phyloP scores from a whole-genome alignment of 1,140 invertebrate species.

The Leptinotarsa lineolata region DNA sequence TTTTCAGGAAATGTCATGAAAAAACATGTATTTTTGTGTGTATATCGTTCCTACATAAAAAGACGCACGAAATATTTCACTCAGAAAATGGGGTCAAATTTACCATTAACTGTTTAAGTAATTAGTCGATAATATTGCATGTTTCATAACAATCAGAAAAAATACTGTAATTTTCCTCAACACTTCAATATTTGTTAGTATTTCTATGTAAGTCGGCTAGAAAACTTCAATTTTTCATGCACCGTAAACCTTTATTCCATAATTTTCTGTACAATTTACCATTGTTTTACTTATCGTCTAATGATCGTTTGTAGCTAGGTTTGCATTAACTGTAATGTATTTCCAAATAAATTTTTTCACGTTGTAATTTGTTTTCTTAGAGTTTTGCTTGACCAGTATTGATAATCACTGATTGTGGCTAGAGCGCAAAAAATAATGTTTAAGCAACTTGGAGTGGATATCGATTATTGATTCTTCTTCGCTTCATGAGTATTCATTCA shows the following conservation, averaged over 20 bases:
- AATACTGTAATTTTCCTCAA: constrained; percentile 6
- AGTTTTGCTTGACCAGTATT: not conserved
- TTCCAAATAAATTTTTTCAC: not conserved
- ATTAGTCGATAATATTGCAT: not conserved
- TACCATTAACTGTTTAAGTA: not conserved
- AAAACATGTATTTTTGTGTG: too few species aligned
- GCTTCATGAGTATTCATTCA: too few species aligned
- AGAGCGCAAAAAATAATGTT: too few species aligned
- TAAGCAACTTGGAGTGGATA: too few species aligned
- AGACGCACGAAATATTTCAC: too few species aligned
- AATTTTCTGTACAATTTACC: constrained; percentile 5
- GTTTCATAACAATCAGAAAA: not conserved
- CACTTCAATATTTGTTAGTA: not conserved
- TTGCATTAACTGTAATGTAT: not conserved
- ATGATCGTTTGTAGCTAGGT: not conserved
- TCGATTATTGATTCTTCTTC: too few species aligned
- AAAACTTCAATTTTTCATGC: constrained; percentile 1
- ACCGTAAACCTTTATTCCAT: not conserved
- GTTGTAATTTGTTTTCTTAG: not conserved
- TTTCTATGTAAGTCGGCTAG: not conserved
- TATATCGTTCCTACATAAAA: too few species aligned
- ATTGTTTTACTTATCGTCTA: not conserved
- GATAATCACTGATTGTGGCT: too few species aligned
- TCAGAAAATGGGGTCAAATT: not conserved
- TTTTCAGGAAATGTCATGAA: too few species aligned